A percentile compares a stretch with the other conserved stretches of the same genome.
These are phyloP conservation scores for Lophochroa leadbeateri DNA, from an alignment of 2,113 vertebrate genomes.

Conservation along the genomic window DNA sequence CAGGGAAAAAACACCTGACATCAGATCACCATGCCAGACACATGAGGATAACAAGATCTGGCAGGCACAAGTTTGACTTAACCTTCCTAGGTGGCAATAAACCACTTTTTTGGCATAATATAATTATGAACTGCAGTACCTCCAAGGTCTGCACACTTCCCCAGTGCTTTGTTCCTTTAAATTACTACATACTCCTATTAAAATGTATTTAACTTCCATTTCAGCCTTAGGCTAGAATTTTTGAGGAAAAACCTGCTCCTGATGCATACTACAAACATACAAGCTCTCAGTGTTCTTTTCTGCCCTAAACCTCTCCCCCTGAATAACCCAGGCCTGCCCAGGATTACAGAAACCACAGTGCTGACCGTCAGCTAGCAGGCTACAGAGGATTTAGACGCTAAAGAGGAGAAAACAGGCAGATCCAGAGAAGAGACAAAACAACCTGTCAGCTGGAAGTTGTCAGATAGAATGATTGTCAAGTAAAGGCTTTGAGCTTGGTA, in stretches of 20 bases:
- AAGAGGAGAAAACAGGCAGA: not conserved
- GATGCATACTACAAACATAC: not conserved
- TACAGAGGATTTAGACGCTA: not conserved
- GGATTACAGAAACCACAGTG: not conserved
- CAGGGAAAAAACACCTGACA: not conserved
- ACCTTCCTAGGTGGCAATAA: not conserved
- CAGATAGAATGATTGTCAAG: not conserved
- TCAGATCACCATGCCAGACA: not conserved
- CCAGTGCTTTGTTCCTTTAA: not conserved
- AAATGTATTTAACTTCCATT: not conserved
- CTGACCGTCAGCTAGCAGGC: not conserved
- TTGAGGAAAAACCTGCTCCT: not conserved
- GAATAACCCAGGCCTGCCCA: not conserved
- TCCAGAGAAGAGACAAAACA: not conserved
- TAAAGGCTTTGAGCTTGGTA: not conserved
- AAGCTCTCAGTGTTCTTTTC: not conserved
- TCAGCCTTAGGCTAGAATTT: not conserved
- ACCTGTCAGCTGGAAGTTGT: not conserved
- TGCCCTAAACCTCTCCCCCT: not conserved
- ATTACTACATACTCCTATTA: not conserved
- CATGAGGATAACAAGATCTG: not conserved
- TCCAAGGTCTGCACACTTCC: accelerated
- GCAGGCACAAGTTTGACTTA: not conserved
- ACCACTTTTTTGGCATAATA: not conserved
- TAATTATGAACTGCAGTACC: not conserved